Percentiles rank a stretch among this genome's conserved stretches.
Evolutionary conservation across 2,888 invertebrate species (phyloP).

Genomic region (Sarcophaga caerulescens): DNA sequence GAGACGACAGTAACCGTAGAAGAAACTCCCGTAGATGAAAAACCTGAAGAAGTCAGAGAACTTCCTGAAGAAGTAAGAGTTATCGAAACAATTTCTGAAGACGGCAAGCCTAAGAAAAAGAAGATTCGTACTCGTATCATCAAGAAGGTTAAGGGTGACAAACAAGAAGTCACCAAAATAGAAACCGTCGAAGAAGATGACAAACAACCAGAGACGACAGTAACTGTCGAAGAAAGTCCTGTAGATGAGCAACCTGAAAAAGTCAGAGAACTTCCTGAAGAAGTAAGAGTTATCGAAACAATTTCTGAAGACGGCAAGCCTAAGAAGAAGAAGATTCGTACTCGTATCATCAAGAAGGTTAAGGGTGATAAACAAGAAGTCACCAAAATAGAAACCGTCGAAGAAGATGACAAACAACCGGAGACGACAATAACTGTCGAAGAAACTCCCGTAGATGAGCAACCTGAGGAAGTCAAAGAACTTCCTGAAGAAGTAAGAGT

Average conservation of each 20-base stretch:
- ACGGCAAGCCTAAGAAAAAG: too few relatives aligned
- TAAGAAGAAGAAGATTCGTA: slow-evolving; percentile 55
- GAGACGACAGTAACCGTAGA: slow-evolving; percentile 69
- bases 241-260: neutral
- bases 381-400: slow-evolving; percentile 60
- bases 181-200: too few relatives aligned
- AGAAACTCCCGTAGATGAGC: too few relatives aligned
- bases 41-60: slow-evolving; percentile 52
- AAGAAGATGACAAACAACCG: slow-evolving; percentile 59
- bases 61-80: slow-evolving; percentile 45
- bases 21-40: slow-evolving; percentile 68
- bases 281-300: slow-evolving; percentile 53
- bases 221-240: too few relatives aligned
- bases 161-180: too few relatives aligned
- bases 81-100: too few relatives aligned
- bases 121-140: too few relatives aligned
- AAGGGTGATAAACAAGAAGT: slow-evolving; percentile 62
- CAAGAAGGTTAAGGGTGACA: too few relatives aligned
- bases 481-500: slow-evolving; percentile 50
- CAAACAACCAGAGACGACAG: too few relatives aligned
- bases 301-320: slow-evolving; percentile 59
- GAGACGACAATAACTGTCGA: slow-evolving; percentile 48
- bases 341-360: slow-evolving; percentile 56
- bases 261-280: slow-evolving; percentile 53
- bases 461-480: too few relatives aligned